Base-by-base conservation (phyloP, 2,797 vertebrate species). In the Peromyscus aztecus region DNA sequence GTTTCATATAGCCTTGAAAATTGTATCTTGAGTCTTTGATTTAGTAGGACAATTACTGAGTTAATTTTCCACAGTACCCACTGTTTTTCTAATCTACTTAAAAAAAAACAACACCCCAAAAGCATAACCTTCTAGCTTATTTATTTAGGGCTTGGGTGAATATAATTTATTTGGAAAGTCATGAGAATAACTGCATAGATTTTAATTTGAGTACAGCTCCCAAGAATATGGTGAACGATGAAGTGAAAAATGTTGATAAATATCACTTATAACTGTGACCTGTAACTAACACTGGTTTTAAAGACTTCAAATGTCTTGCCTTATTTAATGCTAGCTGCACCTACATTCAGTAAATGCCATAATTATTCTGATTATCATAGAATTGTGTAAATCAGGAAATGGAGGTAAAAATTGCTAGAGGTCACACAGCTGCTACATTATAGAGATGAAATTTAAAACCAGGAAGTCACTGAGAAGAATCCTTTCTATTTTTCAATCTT, bases 1-100 rank as follows among this genome's bases (percentile, higher is more conserved):
- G 91, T 96, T 61, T 96, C 37, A 78, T 46, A n/a, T 94, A 96
- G 85, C 63, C 90, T 93, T 94, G 91, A 93, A 88, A 96, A 96
- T 89, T 88, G 81, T 75, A 29, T 4, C 27, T 27, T 14, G 2
- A 88, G 94, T 95, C 11, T 95, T 96, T 94, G 73, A 97, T 94
- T 89, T 92, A 96, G 77, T 75, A 49, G 94, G 89, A 92, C 23
- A 91, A 97, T 96, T 95, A 86, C 31, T 78, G 91, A 94, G 89
- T 88, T 95, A 96, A 91, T 91, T 94, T 97, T 93, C 71, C 77
- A 90, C 94, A 96, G 76, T 46, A 24, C 1, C 0, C 31, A 61
- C 31, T 94, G 63, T 37, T 97, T 94, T 85, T 87, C 59, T 63
- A 90, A 95, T 92, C 91, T 94, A 95, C 9, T 34, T 55, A 0